Percentiles rank a stretch among this genome's conserved stretches.
Conservation (phyloP, 2,888 invertebrate species). For the Danaus chrysippus region DNA sequence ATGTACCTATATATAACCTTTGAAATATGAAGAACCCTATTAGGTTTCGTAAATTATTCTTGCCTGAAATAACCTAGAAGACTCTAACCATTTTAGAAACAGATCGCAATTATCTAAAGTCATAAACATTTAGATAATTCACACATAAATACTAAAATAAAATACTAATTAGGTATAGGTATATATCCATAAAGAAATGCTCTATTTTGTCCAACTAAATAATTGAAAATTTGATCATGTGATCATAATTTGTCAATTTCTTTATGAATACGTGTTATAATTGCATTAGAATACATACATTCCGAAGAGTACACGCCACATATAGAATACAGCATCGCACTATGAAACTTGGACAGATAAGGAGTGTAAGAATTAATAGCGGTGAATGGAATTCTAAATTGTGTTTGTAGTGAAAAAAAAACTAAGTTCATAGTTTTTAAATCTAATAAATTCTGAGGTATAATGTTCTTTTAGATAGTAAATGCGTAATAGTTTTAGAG, state of each 20-base stretch:
- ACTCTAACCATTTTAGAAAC: conserved; percentile 75
- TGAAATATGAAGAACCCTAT: conserved; percentile 15
- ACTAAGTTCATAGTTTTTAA: conserved; percentile 22
- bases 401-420: conserved; percentile 18
- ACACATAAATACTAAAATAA: conserved; percentile 43
- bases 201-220: not conserved
- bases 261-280: conserved; percentile 29
- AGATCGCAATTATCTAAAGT: conserved; percentile 71
- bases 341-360: conserved; percentile 31
- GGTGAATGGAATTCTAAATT: conserved; percentile 34
- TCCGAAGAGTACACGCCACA: conserved; percentile 33
- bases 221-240: not conserved
- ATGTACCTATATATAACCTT: conserved; percentile 23
- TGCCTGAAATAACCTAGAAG: conserved; percentile 36
- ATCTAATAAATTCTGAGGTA: not conserved
- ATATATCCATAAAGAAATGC: conserved; percentile 26
- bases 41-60: conserved; percentile 16
- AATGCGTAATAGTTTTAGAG: not conserved
- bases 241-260: conserved; percentile 25
- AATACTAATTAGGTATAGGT: conserved; percentile 34
- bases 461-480: not conserved
- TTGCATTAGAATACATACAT: conserved; percentile 29
- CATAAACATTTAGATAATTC: conserved; percentile 44
- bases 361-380: conserved; percentile 24
- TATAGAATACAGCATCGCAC: conserved; percentile 35